phyloP scores from a whole-genome alignment of 2,113 vertebrate species.

The Emydura subglobosa region DNA sequence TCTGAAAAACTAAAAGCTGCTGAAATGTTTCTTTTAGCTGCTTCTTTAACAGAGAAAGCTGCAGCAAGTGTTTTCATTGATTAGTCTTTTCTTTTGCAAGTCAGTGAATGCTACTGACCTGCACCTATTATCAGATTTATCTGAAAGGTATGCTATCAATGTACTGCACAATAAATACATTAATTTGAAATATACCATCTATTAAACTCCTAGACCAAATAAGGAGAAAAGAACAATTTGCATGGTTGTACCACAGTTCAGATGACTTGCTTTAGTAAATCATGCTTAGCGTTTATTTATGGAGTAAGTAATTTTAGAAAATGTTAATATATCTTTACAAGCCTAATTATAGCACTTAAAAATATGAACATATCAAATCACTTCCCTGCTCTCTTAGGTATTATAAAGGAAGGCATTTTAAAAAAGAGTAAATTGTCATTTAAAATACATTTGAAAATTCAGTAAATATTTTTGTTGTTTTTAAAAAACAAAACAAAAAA shows the following conservation, averaged over 20 bases:
- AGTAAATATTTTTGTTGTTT: background rate
- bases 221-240: background rate
- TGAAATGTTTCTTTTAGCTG: background rate
- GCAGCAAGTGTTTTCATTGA: background rate
- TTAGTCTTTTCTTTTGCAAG: background rate
- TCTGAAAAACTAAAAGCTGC: background rate
- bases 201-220: background rate
- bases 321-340: background rate
- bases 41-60: background rate
- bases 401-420: background rate
- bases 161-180: rapidly evolving
- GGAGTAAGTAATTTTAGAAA: background rate
- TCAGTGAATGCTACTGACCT: background rate
- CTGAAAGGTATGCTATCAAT: background rate
- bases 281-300: background rate
- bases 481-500: background rate
- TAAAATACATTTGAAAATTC: background rate
- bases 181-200: background rate
- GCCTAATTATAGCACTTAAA: background rate
- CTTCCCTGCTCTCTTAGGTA: background rate
- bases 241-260: background rate
- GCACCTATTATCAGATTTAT: rapidly evolving
- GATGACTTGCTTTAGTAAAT: slow-evolving; percentile 4
- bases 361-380: background rate
- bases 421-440: background rate